phyloP scores from a whole-genome alignment of 2,888 invertebrate genomes.

The Zygothrica quintamaculata region DNA sequence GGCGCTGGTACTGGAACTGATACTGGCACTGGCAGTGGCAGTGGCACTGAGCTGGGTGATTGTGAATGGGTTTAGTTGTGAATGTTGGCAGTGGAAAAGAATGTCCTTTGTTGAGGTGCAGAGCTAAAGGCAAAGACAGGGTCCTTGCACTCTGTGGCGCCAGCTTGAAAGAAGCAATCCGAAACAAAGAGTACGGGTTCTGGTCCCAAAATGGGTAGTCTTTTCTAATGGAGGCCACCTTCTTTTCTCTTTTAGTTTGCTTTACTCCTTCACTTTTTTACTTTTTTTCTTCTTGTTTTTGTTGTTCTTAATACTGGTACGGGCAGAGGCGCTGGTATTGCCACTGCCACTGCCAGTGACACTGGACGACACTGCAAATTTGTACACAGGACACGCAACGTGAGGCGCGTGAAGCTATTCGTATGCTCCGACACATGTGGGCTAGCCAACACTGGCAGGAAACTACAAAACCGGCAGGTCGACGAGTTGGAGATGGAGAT shows the following conservation, averaged over 20 bases:
- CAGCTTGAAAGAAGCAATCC: slow-evolving; percentile 24
- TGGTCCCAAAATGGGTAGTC: slow-evolving; percentile 35
- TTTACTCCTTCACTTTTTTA: neutral
- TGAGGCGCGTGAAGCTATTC: slow-evolving; percentile 57
- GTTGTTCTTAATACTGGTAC: too few species aligned
- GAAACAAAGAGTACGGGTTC: slow-evolving; percentile 37
- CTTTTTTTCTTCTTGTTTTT: too few species aligned
- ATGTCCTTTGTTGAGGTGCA: slow-evolving; percentile 53
- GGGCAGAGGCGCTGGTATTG: too few species aligned
- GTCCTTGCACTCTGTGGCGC: slow-evolving; percentile 70
- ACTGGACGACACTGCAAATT: slow-evolving; percentile 48
- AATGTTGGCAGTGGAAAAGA: neutral
- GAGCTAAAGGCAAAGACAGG: slow-evolving; percentile 60
- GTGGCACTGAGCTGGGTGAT: neutral
- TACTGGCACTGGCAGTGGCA: neutral
- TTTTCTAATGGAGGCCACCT: slow-evolving; percentile 43
- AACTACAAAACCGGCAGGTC: slow-evolving; percentile 39
- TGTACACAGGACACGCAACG: slow-evolving; percentile 59
- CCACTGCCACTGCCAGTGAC: slow-evolving; percentile 47
- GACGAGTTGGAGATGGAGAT: too few species aligned
- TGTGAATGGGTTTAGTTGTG: too few species aligned
- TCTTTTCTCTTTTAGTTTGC: slow-evolving; percentile 4
- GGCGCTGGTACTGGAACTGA: neutral
- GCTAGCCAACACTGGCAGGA: slow-evolving; percentile 56
- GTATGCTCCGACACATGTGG: slow-evolving; percentile 54